Conservation (phyloP, 2,113 vertebrate species). For the Bufo bufo region DNA sequence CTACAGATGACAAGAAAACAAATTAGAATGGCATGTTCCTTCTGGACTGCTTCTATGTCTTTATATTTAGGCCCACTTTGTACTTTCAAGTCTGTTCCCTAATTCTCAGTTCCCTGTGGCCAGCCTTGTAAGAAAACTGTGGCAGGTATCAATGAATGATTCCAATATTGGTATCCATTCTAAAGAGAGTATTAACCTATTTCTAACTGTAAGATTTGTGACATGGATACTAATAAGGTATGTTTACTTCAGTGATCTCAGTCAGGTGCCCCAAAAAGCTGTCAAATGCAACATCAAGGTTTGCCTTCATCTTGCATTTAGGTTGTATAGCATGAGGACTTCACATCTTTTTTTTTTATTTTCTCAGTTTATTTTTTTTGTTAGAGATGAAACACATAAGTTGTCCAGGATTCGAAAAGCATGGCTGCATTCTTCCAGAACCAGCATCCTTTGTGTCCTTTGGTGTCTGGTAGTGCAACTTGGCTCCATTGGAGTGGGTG, state of each 20-base stretch:
- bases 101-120: neutral
- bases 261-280: neutral
- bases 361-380: too few relatives aligned
- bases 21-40: conserved; percentile 62
- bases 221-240: neutral
- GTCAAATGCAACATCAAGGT: neutral
- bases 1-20: conserved; percentile 81
- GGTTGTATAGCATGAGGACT: neutral
- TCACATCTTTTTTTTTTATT: neutral
- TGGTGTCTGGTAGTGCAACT: too few relatives aligned
- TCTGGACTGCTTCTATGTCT: neutral
- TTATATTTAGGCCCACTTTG: neutral
- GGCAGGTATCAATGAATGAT: neutral
- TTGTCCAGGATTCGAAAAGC: too few relatives aligned
- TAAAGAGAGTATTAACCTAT: neutral
- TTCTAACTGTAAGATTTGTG: neutral
- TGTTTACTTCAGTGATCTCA: neutral
- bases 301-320: neutral
- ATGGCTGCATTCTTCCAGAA: too few relatives aligned
- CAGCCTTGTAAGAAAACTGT: too few relatives aligned
- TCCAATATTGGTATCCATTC: neutral
- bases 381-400: too few relatives aligned
- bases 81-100: neutral
- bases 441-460: too few relatives aligned
- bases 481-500: too few relatives aligned